A percentile compares a stretch with the other conserved stretches of the same genome.
Evolutionary conservation across 2,888 invertebrate genomes (phyloP).

Genomic region (Desoria tigrina): DNA sequence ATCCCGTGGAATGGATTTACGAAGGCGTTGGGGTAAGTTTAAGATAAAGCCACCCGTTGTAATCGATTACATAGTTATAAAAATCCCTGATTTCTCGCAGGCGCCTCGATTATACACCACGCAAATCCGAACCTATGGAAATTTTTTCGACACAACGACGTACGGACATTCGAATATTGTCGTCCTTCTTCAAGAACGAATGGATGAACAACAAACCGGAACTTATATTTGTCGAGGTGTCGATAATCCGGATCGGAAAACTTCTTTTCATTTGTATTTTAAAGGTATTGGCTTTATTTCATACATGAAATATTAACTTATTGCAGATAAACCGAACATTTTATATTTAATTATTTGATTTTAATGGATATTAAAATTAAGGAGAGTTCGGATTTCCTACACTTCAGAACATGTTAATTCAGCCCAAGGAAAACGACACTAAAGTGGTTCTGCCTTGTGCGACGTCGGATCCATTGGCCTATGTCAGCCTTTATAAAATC

Average conservation of each 20-base stretch:
- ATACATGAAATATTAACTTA: neutral
- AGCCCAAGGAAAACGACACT: slow-evolving; percentile 35
- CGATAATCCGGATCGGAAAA: slow-evolving; percentile 32
- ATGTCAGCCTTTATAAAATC: slow-evolving; percentile 47
- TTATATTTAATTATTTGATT: neutral
- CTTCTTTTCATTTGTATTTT: slow-evolving; percentile 49
- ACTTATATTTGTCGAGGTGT: slow-evolving; percentile 47
- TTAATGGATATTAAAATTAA: neutral
- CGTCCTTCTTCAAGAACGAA: slow-evolving; percentile 50
- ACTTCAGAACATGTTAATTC: slow-evolving; percentile 42
- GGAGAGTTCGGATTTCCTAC: slow-evolving; percentile 51
- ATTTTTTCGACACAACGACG: slow-evolving; percentile 39
- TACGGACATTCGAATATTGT: slow-evolving; percentile 49
- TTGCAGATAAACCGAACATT: neutral
- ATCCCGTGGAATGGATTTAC: slow-evolving; percentile 50
- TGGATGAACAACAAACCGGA: slow-evolving; percentile 50
- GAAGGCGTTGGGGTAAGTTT: slow-evolving; percentile 49
- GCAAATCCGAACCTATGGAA: slow-evolving; percentile 40
- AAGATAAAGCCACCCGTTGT: neutral
- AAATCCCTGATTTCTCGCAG: slow-evolving; percentile 17
- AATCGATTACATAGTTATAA: slow-evolving; percentile 1
- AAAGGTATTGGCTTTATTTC: slow-evolving; percentile 33
- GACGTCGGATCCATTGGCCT: slow-evolving; percentile 42
- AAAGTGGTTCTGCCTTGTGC: slow-evolving; percentile 45
- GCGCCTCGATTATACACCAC: slow-evolving; percentile 45